Base-by-base conservation (phyloP, 2,797 vertebrate genomes). In the Tarsius wallacei region DNA sequence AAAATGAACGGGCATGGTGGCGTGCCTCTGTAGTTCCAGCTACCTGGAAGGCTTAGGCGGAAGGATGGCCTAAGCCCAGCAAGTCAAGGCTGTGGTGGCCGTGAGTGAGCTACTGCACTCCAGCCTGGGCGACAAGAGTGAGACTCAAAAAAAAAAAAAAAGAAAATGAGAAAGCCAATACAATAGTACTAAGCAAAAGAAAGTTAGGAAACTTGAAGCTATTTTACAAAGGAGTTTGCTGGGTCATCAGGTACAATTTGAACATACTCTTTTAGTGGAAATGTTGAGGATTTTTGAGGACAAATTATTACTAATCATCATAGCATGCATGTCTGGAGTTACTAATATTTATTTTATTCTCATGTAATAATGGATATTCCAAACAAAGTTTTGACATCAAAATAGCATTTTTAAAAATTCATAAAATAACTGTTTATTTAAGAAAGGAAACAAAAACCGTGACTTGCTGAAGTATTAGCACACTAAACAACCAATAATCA, bases 351-450 rank as follows among this genome's bases (percentile, higher is more conserved):
- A 78, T 71, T 87, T 86, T 66, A 78, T 22, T 55, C 49, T 49
- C 3, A 19, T 47, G 59, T 82, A 31, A 64, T 73, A 80, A 80
- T 31, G 31, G 19, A 13, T n/a, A 89, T 12, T 42, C 53, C 49
- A 33, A 92, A 4, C 31, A 83, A 73, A 87, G 7, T 92, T 78
- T 57, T 78, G 51, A 83, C 70, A 24, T 95, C 53, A 42, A 42
- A 42, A 42, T 42, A 42, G 42, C 42, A 42, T 5, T 42, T 42
- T 42, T 42, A 42, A 42, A 42, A 42, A 42, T 73, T 77, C 14
- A 59, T 47, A 87, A 93, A 88, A 74, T 96, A n/a, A 49, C 26
- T 63, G 5, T 59, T 96, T 90, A 42, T 31, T 93, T 70, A 21
- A 74, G 63, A 94, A 61, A 81, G 22, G 28, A 80, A 9, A 77